These are phyloP conservation scores for Salvator merianae DNA, from an alignment of 2,113 vertebrate genomes.

Conservation along the genomic window DNA sequence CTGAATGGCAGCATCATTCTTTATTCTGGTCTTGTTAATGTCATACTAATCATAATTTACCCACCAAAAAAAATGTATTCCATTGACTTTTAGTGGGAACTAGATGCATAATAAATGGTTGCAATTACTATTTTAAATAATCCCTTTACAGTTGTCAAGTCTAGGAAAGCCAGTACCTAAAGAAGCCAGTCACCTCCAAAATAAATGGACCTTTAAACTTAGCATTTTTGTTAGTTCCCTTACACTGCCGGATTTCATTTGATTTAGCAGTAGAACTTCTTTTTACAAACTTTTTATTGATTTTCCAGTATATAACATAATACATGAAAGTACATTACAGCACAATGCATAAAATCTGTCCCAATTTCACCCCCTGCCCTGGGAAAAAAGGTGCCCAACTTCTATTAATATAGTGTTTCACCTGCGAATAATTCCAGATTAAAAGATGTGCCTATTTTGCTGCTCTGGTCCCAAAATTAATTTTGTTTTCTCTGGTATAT, in stretches of 20 bases:
- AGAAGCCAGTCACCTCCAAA: slow-evolving; percentile 11
- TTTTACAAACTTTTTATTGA: too few species aligned
- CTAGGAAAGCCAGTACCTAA: slow-evolving; percentile 21
- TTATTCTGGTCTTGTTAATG: background rate
- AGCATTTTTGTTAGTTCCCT: background rate
- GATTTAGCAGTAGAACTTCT: slow-evolving; percentile 36
- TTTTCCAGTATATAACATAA: too few species aligned
- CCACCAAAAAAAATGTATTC: background rate
- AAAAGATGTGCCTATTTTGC: too few species aligned
- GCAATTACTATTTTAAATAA: slow-evolving; percentile 35
- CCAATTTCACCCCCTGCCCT: too few species aligned
- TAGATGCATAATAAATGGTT: slow-evolving; percentile 20
- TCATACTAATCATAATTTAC: slow-evolving; percentile 7
- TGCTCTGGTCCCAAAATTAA: too few species aligned
- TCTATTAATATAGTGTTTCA: too few species aligned
- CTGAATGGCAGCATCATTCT: slow-evolving; percentile 1
- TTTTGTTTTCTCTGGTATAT: too few species aligned
- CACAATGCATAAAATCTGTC: too few species aligned
- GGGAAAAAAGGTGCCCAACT: too few species aligned
- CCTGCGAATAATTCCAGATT: too few species aligned
- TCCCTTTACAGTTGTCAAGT: slow-evolving; percentile 29
- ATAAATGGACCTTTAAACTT: slow-evolving; percentile 6
- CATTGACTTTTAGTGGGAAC: background rate
- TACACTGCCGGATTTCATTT: slow-evolving; percentile 39
- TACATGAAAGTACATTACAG: too few species aligned